Percentiles rank a stretch among this genome's conserved stretches.
phyloP scores from a whole-genome alignment of 2,888 invertebrate genomes.

The Mimas tiliae region DNA sequence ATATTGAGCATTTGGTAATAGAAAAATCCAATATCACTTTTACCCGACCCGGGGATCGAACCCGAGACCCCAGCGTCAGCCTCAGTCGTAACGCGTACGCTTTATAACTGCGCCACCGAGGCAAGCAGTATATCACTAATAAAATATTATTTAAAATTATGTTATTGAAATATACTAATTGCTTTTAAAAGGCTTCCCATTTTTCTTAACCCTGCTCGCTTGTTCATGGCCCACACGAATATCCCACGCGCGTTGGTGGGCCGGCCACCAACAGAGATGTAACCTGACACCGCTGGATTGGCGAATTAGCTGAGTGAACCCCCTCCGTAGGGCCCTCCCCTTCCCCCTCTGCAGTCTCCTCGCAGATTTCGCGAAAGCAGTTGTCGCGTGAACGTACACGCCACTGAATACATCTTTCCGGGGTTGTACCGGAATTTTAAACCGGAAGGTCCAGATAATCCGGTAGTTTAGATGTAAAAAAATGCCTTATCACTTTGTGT shows the following conservation, averaged over 20 bases:
- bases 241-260: constrained; percentile 32
- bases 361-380: neutral
- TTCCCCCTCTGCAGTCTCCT: neutral
- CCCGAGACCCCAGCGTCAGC: no score
- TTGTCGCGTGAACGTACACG: neutral
- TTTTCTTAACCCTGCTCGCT: neutral
- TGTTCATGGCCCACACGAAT: constrained; percentile 7
- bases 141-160: no score
- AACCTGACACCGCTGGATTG: constrained; percentile 32
- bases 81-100: no score
- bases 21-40: no score
- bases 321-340: neutral
- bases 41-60: no score
- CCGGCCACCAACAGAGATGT: constrained; percentile 35
- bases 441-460: constrained; percentile 18
- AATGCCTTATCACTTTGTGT: neutral
- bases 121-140: no score
- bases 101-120: no score
- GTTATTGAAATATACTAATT: no score
- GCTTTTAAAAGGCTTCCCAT: neutral
- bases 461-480: constrained; percentile 8
- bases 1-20: no score
- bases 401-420: neutral
- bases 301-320: constrained; percentile 26
- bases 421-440: constrained; percentile 4